Percentiles rank a stretch among this genome's conserved stretches.
Conservation (phyloP, 1,140 invertebrate genomes). For the Drosophila kepulauana region DNA sequence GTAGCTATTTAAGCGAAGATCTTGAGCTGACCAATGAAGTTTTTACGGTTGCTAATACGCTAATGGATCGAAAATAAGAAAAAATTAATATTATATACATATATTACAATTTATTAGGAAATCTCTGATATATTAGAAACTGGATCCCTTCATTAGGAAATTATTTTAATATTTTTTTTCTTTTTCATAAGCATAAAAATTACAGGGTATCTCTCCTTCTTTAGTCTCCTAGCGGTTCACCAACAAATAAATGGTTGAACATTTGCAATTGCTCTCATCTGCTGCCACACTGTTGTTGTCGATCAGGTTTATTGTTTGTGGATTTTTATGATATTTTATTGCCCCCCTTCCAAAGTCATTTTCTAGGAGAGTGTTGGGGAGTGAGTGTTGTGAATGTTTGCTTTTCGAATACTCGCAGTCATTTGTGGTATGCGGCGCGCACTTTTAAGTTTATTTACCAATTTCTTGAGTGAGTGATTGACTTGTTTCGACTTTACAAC, state of each 20-base stretch:
- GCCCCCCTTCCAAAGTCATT: constrained; percentile 5
- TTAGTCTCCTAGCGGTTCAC: not conserved
- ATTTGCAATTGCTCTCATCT: constrained; percentile 24
- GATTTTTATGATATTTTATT: constrained; percentile 67
- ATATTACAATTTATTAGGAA: no score
- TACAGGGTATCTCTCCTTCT: not conserved
- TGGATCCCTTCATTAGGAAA: no score
- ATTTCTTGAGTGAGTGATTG: constrained; percentile 39
- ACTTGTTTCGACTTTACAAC: constrained; percentile 42
- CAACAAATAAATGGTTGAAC: constrained; percentile 7
- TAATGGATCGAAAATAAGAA: accelerated
- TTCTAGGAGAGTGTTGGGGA: not conserved
- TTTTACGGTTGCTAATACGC: no score
- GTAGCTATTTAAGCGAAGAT: no score
- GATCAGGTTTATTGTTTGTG: constrained; percentile 50
- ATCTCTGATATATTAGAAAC: no score
- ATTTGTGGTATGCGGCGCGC: constrained; percentile 32
- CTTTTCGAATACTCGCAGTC: constrained; percentile 23
- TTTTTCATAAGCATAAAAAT: not conserved
- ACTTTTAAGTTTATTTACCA: constrained; percentile 38
- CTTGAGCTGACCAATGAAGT: no score
- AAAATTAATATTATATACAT: no score
- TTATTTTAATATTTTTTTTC: no score
- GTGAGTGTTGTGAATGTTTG: not conserved
- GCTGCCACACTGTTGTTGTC: constrained; percentile 14